Evolutionary conservation across 2,797 vertebrate species (phyloP), one percentile per base, ranked within the genome.

Genomic region (Pipistrellus pipistrellus): DNA sequence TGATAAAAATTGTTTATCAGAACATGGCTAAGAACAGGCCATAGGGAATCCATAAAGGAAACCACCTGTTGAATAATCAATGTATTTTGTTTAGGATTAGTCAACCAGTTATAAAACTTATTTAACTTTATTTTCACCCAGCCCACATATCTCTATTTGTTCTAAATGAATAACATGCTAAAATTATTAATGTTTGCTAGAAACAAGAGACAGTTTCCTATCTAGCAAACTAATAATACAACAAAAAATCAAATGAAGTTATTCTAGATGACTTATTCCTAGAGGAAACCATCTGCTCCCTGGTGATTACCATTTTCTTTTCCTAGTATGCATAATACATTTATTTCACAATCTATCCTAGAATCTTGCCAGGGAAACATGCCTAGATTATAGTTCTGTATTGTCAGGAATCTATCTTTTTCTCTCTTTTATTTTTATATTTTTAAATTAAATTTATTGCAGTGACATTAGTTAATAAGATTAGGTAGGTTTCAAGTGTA

Each of bases 241-340:
- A 69, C 30, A 46, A 44, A 44, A 89, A 88, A 12, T 48, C 46
- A 14, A 48, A 48, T 48, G 32, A 85, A 30, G 32, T 53, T 88
- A 82, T 83, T 95, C 94, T 93, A 85, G 25, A 83, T 93, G 35
- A 89, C 23, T 83, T 94, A 86, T 44, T 89, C 59, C 18, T 89
- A 89, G 51, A 95, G 78, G 46, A 91, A 94, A 83, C 9, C 57
- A 89, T 78, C 41, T 88, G 57, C 18, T 84, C 80, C 44, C 59
- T 44, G 23, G 44, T 48, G 38, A 94, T 75, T 69, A 83, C 3
- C 44, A 94, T 76, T 86, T 95, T 77, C 25, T 90, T 90, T 93
- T 82, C 76, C 46, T 87, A 86, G 46, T 59, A 6, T 30, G 6
- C 18, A 41, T 59, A 76, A 86, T 8, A 89, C 38, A 89, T 59